Evolutionary conservation across 2,113 vertebrate genomes (phyloP).

Genomic region (Lepus timidus): DNA sequence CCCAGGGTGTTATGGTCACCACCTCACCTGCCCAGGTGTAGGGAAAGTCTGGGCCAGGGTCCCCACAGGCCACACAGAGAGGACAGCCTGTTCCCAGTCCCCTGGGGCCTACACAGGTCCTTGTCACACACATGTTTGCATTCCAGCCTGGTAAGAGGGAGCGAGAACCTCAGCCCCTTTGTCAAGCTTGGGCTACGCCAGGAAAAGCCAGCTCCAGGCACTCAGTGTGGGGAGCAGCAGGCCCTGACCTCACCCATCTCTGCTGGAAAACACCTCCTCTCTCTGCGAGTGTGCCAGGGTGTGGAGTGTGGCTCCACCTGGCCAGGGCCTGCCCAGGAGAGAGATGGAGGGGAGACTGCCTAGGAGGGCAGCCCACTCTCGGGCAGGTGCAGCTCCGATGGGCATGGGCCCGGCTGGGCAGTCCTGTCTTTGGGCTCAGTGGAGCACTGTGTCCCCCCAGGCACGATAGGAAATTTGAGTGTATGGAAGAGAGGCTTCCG

Average conservation of each 20-base stretch:
- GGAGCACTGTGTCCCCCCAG: slow-evolving; percentile 18
- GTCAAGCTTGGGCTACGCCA: neutral
- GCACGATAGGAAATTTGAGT: too few relatives aligned
- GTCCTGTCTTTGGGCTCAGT: neutral
- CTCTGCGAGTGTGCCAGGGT: neutral
- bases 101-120: rapidly evolving
- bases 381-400: rapidly evolving
- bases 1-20: rapidly evolving
- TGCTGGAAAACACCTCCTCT: neutral
- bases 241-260: too few relatives aligned
- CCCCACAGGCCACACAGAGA: neutral
- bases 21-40: neutral
- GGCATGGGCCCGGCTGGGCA: neutral
- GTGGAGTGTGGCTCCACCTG: rapidly evolving
- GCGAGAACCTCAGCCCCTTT: neutral
- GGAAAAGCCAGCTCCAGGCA: neutral
- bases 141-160: neutral
- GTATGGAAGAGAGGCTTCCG: neutral
- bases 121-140: neutral
- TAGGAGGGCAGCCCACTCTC: neutral
- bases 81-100: too few relatives aligned
- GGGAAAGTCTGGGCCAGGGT: neutral
- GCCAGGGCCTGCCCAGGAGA: neutral
- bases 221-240: too few relatives aligned
- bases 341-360: neutral